A percentile compares a stretch with the other conserved stretches of the same genome.
phyloP scores from a whole-genome alignment of 53 echinoderm and acorn worm species.

The Paelopatides confundens region DNA sequence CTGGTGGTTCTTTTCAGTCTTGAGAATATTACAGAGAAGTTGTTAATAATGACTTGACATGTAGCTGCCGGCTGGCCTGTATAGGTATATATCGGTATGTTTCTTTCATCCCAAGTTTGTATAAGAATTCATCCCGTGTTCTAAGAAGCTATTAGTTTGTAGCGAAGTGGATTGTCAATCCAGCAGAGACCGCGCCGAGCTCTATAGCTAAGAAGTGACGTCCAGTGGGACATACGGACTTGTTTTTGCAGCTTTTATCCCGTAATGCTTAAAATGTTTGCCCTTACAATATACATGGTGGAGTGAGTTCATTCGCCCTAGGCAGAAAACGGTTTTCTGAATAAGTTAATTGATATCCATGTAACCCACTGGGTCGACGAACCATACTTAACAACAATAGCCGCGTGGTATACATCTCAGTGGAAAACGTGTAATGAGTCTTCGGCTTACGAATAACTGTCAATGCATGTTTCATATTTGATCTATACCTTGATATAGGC shows the following conservation, averaged over 20 bases:
- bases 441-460: too few relatives aligned
- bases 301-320: slow-evolving; percentile 29
- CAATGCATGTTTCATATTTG: too few relatives aligned
- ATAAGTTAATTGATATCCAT: slow-evolving; percentile 24
- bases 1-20: neutral
- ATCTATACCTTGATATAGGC: too few relatives aligned
- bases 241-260: slow-evolving; percentile 40
- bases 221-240: slow-evolving; percentile 36
- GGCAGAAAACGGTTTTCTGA: neutral
- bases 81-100: slow-evolving; percentile 24
- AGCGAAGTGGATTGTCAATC: neutral
- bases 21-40: neutral
- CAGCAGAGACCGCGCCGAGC: slow-evolving; percentile 2
- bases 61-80: neutral
- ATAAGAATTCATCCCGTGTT: slow-evolving; percentile 23
- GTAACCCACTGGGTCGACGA: slow-evolving; percentile 32
- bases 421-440: too few relatives aligned
- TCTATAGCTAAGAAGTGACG: slow-evolving; percentile 27
- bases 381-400: neutral
- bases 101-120: slow-evolving; percentile 29
- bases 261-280: slow-evolving; percentile 46
- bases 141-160: slow-evolving; percentile 9
- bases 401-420: too few relatives aligned
- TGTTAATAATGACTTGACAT: slow-evolving; percentile 20
- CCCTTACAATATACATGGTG: slow-evolving; percentile 41